These are phyloP conservation scores for Setipinna tenuifilis DNA, from an alignment of 2,797 vertebrate species.

Conservation along the genomic window DNA sequence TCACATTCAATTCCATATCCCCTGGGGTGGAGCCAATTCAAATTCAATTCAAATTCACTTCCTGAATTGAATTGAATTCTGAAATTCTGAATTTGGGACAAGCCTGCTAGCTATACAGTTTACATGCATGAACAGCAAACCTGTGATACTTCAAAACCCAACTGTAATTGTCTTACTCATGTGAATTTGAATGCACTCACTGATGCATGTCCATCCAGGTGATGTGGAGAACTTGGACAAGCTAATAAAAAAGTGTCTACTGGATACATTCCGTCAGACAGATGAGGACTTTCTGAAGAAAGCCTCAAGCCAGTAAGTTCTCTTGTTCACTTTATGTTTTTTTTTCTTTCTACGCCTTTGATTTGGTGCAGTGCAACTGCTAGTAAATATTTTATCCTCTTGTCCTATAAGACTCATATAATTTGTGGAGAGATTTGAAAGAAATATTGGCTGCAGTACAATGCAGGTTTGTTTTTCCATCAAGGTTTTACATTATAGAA, in stretches of 20 bases:
- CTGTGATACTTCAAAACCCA: no score
- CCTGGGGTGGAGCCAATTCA: no score
- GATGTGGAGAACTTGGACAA: constrained; percentile 86
- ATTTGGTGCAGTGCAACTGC: no score
- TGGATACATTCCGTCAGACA: constrained; percentile 91
- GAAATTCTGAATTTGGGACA: no score
- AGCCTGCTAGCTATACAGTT: no score
- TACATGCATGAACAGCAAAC: not conserved
- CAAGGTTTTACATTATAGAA: not conserved
- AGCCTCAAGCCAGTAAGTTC: constrained; percentile 92
- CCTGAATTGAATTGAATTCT: no score
- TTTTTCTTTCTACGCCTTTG: not conserved
- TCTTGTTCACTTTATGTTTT: not conserved
- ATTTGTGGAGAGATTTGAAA: no score
- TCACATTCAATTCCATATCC: no score
- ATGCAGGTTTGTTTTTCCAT: not conserved
- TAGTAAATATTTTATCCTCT: not conserved
- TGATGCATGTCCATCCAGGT: constrained; percentile 68
- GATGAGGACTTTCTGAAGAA: constrained; percentile 96
- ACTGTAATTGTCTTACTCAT: not conserved
- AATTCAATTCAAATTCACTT: no score
- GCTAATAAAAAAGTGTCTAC: constrained; percentile 88
- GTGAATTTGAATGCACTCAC: not conserved
- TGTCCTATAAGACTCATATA: no score
- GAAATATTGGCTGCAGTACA: not conserved